Conservation (phyloP, 1,140 invertebrate species). For the Camponotus floridanus region DNA sequence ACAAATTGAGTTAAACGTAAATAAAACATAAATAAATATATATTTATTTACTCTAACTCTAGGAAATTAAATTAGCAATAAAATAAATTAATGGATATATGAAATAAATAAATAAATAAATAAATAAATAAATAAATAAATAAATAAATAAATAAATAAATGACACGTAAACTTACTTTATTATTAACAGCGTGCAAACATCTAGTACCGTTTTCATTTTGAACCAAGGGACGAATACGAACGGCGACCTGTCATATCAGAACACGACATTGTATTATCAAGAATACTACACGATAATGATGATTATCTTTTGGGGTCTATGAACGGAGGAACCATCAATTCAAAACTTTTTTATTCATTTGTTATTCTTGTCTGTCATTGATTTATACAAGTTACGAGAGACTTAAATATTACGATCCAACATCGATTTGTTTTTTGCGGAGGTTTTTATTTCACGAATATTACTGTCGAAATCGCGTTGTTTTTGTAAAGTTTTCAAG, state of each 20-base stretch:
- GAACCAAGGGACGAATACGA: constrained; percentile 78
- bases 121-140: too few species aligned
- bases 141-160: too few species aligned
- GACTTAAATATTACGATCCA: background rate
- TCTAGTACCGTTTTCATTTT: constrained; percentile 76
- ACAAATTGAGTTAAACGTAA: background rate
- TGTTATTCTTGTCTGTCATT: background rate
- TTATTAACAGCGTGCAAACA: constrained; percentile 80
- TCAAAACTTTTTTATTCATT: background rate
- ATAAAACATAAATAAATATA: background rate
- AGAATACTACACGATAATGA: background rate
- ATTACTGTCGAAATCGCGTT: background rate
- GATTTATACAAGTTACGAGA: background rate
- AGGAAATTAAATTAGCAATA: background rate
- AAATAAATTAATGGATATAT: background rate
- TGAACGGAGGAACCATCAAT: too few species aligned
- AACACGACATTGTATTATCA: background rate
- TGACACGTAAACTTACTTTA: constrained; percentile 74
- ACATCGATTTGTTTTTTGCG: background rate
- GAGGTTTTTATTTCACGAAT: constrained; percentile 9
- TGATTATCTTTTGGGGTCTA: background rate
- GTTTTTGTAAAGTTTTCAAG: background rate
- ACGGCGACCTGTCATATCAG: constrained; percentile 83
- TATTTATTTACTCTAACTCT: background rate
- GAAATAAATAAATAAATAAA: too few species aligned